Conservation (phyloP, 2,113 vertebrate species). For the Oryctolagus cuniculus region mOryCun1.1 NC_091434.1:61279001-61279500, state of each 20-base stretch:
- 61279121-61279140: no score
- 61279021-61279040: no score
- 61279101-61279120: no score
- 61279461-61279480: background rate
- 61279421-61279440: conserved; percentile 27
- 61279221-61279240: background rate
- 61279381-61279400: background rate
- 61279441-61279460: conserved; percentile 2
- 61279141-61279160: background rate
- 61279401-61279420: background rate
- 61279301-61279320: conserved; percentile 35
- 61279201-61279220: background rate
- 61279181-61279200: background rate
- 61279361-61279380: background rate
- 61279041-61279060: no score
- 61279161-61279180: background rate
- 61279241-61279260: background rate
- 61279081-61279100: no score
- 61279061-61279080: no score
- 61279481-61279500: background rate
- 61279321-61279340: conserved; percentile 22
- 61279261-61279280: background rate
- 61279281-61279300: background rate
- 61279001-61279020: no score
- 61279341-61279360: background rate